Percentiles rank a stretch among this genome's conserved stretches.
Evolutionary conservation across 1,140 invertebrate genomes (phyloP).

Genomic region (Drosophila simulans): DNA sequence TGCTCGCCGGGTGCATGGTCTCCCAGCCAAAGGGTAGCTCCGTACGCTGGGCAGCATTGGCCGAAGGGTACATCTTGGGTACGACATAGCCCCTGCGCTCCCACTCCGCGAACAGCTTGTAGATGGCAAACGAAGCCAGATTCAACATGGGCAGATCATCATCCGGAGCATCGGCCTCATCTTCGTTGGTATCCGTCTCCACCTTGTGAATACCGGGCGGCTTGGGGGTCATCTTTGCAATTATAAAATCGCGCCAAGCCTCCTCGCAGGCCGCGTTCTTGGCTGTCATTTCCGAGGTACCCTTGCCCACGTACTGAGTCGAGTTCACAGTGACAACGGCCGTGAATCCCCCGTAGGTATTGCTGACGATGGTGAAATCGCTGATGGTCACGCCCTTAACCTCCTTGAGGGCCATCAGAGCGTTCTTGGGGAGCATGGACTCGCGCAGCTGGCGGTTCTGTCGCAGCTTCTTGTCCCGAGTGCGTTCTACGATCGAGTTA

Average conservation of each 20-base stretch:
- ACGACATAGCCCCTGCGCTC: conserved; percentile 85
- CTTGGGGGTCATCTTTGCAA: conserved; percentile 88
- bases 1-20: conserved; percentile 89
- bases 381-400: too few species aligned
- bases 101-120: conserved; percentile 89
- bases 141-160: conserved; percentile 90
- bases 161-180: conserved; percentile 67
- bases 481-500: conserved; percentile 50
- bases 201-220: conserved; percentile 6
- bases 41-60: conserved; percentile 61
- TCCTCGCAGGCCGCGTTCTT: conserved; percentile 80
- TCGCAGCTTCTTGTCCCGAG: conserved; percentile 69
- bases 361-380: too few species aligned
- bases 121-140: conserved; percentile 90
- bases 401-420: too few species aligned
- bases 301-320: too few species aligned
- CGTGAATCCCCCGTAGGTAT: too few species aligned
- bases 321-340: too few species aligned
- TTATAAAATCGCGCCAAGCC: conserved; percentile 89
- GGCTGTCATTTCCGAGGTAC: too few species aligned
- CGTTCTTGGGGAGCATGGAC: too few species aligned
- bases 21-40: conserved; percentile 87
- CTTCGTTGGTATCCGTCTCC: conserved; percentile 24
- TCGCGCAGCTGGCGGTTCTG: too few species aligned
- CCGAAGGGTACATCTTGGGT: conserved; percentile 84